Base-by-base conservation (phyloP, 2,797 vertebrate genomes). In the Centropyge bicolor region DNA sequence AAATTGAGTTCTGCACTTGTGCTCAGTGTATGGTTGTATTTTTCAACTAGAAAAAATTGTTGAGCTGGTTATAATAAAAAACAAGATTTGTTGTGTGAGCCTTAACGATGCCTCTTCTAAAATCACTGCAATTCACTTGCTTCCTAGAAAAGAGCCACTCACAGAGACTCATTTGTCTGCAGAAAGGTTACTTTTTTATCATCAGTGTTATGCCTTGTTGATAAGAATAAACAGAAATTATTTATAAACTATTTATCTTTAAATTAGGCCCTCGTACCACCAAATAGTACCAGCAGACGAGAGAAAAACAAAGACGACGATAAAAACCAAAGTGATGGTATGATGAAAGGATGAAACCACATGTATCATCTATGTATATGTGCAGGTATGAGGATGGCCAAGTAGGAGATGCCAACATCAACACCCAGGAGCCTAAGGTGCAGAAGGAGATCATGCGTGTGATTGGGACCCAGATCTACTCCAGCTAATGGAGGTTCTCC, bases 381-480 rank as follows among this genome's bases (percentile, higher is more conserved):
- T 81, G 68, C 95, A 99, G 98, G 94, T 99, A 99, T 16, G 98
- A 99, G 92, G 98, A 99, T 4, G 98, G 98, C 78, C 98, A 99
- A 92, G 98, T 99, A 86, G 98, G 98, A 92, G 98, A 99, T 5
- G 98, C 98, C 87, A 99, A 99, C 94, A 99, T 99, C 91, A 99
- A 99, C 96, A 99, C 98, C 95, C 98, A 99, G 96, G 98, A 99
- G 95, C 98, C 98, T 86, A 99, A 99, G 94, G 98, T 99, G 85
- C 98, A 99, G 95, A 99, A 99, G 94, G 98, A 99, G 94, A 99
- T 99, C 93, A 99, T 99, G 98, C 97, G 98, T 82, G 98, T 99
- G 94, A 98, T 99, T 49, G 98, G 98, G 91, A 98, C 97, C 94
- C 98, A 99, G 96, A 98, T 98, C 93, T 98, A 98, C 95, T 98